These are phyloP conservation scores for Diarsia mendica DNA, from an alignment of 2,888 invertebrate species.

Conservation along the genomic window DNA sequence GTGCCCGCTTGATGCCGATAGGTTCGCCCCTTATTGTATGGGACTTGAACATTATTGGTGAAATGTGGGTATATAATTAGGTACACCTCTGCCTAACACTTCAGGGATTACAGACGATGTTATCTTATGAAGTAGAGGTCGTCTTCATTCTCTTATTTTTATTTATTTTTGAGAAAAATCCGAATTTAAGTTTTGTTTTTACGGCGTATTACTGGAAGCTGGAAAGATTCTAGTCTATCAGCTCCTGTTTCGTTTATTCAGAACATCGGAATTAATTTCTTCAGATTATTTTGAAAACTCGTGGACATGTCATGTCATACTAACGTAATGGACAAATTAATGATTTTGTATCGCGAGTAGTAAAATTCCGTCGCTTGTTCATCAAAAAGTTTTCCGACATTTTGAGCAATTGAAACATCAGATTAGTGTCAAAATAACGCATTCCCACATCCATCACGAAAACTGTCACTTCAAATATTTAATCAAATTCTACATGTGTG, in stretches of 20 bases:
- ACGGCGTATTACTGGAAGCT: not conserved
- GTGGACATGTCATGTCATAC: not conserved
- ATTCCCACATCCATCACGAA: slow-evolving; percentile 37
- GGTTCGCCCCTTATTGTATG: too few relatives aligned
- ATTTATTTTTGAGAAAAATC: not conserved
- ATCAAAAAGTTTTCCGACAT: not conserved
- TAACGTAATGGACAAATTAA: not conserved
- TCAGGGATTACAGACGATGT: too few relatives aligned
- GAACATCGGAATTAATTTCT: too few relatives aligned
- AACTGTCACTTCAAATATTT: slow-evolving; percentile 57
- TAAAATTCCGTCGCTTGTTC: not conserved
- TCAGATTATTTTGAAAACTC: not conserved
- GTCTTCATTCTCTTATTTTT: not conserved
- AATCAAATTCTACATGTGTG: slow-evolving; percentile 19
- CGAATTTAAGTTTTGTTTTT: not conserved
- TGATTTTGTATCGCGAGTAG: too few relatives aligned
- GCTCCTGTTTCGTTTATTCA: not conserved
- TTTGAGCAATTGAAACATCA: slow-evolving; percentile 1
- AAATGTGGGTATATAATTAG: too few relatives aligned
- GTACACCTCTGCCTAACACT: too few relatives aligned
- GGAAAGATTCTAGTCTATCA: not conserved
- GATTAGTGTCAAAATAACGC: slow-evolving; percentile 21
- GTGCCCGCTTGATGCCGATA: too few relatives aligned
- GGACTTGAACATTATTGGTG: too few relatives aligned
- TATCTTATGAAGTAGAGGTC: too few relatives aligned